phyloP scores from a whole-genome alignment of 2,113 vertebrate genomes.

The Monopterus albus region DNA sequence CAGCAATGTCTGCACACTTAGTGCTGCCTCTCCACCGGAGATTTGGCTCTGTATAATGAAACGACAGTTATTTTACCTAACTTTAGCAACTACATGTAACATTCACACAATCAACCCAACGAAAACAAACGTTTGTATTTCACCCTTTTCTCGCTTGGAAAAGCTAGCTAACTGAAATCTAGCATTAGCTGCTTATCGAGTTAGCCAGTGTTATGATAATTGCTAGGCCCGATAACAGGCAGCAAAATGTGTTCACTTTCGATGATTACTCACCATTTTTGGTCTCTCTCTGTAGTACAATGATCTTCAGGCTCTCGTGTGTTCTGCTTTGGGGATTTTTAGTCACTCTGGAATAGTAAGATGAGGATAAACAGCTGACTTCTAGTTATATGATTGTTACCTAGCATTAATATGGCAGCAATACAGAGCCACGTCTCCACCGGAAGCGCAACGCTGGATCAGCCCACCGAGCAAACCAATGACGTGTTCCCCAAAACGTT shows the following conservation, averaged over 20 bases:
- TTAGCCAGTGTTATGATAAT: conserved; percentile 68
- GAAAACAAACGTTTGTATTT: not conserved
- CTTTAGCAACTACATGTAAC: not conserved
- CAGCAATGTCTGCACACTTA: conserved; percentile 44
- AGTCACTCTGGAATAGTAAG: conserved; percentile 28
- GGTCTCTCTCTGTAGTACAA: conserved; percentile 46
- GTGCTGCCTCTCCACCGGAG: not conserved
- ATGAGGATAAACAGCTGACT: conserved; percentile 24
- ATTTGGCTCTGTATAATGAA: not conserved
- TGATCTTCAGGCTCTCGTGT: conserved; percentile 41
- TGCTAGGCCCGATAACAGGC: conserved; percentile 55
- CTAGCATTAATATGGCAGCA: conserved; percentile 79
- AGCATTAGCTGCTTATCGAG: conserved; percentile 35
- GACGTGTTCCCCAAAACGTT: conserved; percentile 63
- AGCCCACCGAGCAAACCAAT: conserved; percentile 62
- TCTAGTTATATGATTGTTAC: conserved; percentile 54
- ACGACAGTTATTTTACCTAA: not conserved
- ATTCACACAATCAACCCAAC: not conserved
- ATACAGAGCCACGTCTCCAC: conserved; percentile 81
- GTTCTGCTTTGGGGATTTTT: conserved; percentile 10
- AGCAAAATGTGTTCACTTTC: not conserved
- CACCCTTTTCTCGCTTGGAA: conserved; percentile 14
- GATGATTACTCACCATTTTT: conserved; percentile 73
- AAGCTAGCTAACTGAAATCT: conserved; percentile 11
- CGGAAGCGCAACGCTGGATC: conserved; percentile 69